Conservation (phyloP, 2,113 vertebrate species). For the Ovis canadensis region DNA sequence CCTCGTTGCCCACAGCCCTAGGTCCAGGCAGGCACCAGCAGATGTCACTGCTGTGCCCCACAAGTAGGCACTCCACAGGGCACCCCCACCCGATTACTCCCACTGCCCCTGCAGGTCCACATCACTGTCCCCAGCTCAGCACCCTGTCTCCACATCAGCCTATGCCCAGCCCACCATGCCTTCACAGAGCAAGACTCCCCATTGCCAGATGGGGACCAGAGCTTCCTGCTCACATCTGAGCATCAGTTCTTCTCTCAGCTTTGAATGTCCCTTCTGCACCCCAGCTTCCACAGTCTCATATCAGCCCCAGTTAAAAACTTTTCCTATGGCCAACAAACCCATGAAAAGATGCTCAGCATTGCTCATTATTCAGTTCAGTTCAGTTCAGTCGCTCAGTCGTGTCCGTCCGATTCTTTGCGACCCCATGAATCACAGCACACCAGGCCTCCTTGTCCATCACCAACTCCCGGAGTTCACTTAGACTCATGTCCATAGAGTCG, state of each 20-base stretch:
- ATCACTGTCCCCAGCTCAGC: accelerated
- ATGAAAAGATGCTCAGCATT: neutral
- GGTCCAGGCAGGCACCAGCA: neutral
- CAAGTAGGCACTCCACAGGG: accelerated
- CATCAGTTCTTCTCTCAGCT: neutral
- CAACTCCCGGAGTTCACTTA: too few species aligned
- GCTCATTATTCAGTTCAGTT: neutral
- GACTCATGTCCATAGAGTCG: too few species aligned
- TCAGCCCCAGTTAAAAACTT: neutral
- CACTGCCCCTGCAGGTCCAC: neutral
- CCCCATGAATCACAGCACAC: too few species aligned
- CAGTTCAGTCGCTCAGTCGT: too few species aligned
- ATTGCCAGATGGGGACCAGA: neutral
- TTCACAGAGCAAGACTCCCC: neutral
- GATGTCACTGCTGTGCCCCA: neutral
- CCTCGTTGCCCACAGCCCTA: neutral
- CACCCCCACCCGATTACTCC: too few species aligned
- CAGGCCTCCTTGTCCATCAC: too few species aligned
- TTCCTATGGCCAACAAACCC: neutral
- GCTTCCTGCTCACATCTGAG: neutral
- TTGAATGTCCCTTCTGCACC: neutral
- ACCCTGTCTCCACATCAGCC: neutral
- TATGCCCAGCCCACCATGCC: accelerated
- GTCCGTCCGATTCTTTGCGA: too few species aligned
- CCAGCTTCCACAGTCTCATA: neutral